Base-by-base conservation (phyloP, 2,113 vertebrate species). In the Vicugna pacos region DNA sequence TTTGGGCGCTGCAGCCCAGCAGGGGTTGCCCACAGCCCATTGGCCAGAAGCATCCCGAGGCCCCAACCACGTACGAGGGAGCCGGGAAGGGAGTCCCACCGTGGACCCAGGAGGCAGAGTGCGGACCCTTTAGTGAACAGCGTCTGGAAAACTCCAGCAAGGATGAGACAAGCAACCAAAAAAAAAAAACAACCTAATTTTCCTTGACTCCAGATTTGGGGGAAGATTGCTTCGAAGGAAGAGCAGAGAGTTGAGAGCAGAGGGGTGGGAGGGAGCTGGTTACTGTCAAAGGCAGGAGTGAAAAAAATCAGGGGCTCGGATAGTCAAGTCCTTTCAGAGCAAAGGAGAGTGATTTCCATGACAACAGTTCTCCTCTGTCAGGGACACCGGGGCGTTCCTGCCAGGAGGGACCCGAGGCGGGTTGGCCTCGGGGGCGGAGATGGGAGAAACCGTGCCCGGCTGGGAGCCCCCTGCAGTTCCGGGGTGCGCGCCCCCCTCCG, bases 271-370 rank as follows among this genome's bases (percentile, higher is more conserved):
- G 4, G 20, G 76, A 88, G 81, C 85, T 52, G 50, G 54, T 58
- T 80, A 73, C 54, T 89, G 93, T 54, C 26, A 58, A 56, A 87
- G 62, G 65, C 82, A 96, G 69, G 86, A 97, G 80, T 62, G 91
- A 6, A 22, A 6, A 22, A 50, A 94, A 96, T 93, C 81, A 64
- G 89, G 48, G 64, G 94, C 86, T 56, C 2, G 67, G 84, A 10
- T 72, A 1, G 97, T 73, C 5, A 56, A 96, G 76, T 70, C 95
- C 94, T 97, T 97, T 97, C 96, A 91, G 50, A 95, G 98, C 97
- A 64, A 95, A 87, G 30, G 97, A 89, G 95, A 98, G 97, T 75
- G 96, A 98, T 98, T 98, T 98, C 98, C 98, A 98, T 98, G 98
- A 98, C 98, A 98, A 98, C 98, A 98, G 24, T 95, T 50, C 94